Percentiles rank a stretch among this genome's conserved stretches.
Evolutionary conservation across 2,888 invertebrate species (phyloP).

Genomic region (Hypercompe scribonia): DNA sequence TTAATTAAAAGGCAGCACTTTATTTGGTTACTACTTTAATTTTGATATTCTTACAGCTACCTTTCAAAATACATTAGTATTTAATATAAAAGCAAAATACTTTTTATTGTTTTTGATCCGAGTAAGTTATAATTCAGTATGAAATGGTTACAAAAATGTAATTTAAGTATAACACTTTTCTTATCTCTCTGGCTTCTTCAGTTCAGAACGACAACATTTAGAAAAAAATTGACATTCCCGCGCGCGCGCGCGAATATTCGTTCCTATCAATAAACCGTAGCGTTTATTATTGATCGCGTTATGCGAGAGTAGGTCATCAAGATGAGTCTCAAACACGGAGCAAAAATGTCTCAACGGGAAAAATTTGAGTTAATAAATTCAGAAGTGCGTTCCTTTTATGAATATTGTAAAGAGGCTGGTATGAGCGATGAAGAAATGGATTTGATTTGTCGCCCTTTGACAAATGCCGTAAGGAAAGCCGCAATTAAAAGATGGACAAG

Average conservation of each 20-base stretch:
- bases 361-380: conserved; percentile 86
- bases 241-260: conserved; percentile 85
- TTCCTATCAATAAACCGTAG: conserved; percentile 70
- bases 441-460: conserved; percentile 88
- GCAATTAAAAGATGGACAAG: conserved; percentile 86
- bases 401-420: conserved; percentile 89
- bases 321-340: conserved; percentile 80
- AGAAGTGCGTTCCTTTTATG: conserved; percentile 88
- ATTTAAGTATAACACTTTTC: neutral
- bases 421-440: conserved; percentile 90
- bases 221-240: conserved; percentile 53
- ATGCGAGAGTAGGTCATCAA: conserved; percentile 60
- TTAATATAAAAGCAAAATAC: neutral
- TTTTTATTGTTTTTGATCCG: neutral
- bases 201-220: conserved; percentile 60
- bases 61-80: neutral
- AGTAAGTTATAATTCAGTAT: neutral
- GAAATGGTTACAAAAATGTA: neutral
- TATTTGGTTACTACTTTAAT: neutral
- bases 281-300: conserved; percentile 74
- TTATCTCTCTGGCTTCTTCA: conserved; percentile 30
- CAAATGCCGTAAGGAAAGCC: conserved; percentile 86
- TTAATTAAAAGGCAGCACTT: neutral
- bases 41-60: neutral
- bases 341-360: conserved; percentile 82